Conservation (phyloP, 2,797 vertebrate species). For the Todus mexicanus region DNA sequence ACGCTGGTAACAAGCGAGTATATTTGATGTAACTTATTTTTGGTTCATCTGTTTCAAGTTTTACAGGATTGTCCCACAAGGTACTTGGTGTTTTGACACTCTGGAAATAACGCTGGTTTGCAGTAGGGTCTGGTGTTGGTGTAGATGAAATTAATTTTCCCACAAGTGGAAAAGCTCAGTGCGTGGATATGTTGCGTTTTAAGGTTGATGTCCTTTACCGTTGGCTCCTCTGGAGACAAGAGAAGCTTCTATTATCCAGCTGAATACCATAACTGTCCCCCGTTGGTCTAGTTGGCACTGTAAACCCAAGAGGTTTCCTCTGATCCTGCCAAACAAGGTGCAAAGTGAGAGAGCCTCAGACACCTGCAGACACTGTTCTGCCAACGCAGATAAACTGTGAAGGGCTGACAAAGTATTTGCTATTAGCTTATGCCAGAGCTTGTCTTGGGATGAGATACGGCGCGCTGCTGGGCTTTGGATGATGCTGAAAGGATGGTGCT, state of each 20-base stretch:
- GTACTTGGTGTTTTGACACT: not conserved
- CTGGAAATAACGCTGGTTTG: not conserved
- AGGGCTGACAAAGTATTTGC: not conserved
- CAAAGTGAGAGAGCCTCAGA: slow-evolving; percentile 10
- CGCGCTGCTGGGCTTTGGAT: not conserved
- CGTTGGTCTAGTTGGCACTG: not conserved
- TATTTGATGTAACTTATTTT: not conserved
- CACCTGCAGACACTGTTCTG: not conserved
- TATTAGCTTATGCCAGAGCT: not conserved
- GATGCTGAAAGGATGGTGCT: not conserved
- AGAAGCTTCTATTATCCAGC: not conserved
- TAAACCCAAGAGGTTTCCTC: slow-evolving; percentile 8
- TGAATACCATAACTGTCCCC: not conserved
- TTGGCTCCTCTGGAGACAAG: not conserved
- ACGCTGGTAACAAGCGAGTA: not conserved
- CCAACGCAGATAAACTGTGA: not conserved
- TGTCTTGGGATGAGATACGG: not conserved
- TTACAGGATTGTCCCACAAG: not conserved
- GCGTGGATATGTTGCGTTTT: not conserved
- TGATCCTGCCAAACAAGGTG: slow-evolving; percentile 52
- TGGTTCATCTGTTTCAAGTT: not conserved
- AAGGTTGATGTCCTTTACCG: not conserved
- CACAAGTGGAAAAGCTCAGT: not conserved
- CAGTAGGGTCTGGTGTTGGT: not conserved
- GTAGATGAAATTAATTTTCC: not conserved